Base-by-base conservation (phyloP, 2,113 vertebrate genomes). In the Bubo scandiacus region DNA sequence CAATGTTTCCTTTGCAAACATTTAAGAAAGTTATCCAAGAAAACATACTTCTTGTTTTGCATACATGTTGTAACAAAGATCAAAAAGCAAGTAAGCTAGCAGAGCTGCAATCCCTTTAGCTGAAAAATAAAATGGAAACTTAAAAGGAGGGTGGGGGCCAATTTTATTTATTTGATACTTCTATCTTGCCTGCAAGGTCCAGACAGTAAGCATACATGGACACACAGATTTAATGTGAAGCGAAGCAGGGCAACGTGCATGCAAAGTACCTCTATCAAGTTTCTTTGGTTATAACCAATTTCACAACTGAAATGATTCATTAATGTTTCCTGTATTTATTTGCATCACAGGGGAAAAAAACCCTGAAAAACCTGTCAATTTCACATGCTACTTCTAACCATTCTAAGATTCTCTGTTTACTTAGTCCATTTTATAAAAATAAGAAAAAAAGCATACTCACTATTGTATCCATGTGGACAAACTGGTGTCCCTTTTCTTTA, bases 401-500 rank as follows among this genome's bases (percentile, higher is more conserved):
- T 20, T 13, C 14, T 65, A 94, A 90, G 17, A 63, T 49, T 80
- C 62, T 15, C 62, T 51, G 73, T 52, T 73, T 30, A 51, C 13
- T 20, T 7, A 63, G 27, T 23, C 36, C 11, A 26, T 40, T 73
- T 61, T 11, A 58, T 18, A 88, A 87, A 95, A 83, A 84, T 11
- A 73, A 32, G 19, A 22, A 72, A 77, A 88, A 66, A 94, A 34
- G 12, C 14, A 58, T 59, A 97, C 98, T 98, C 83, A 98, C 98
- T 92, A 98, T 57, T 81, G 96, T 98, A 95, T 98, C 97, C 86
- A 59, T 71, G 72, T 96, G 51, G 71, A 98, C 98, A 97, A 94
- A 97, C 30, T 98, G 98, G 27, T 81, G 85, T 58, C 98, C 98
- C 57, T 98, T 98, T 97, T 98, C 98, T 95, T 98, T 97, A 70